Evolutionary conservation across 2,797 vertebrate genomes (phyloP).

Genomic region (Eospalax fontanierii): DNA sequence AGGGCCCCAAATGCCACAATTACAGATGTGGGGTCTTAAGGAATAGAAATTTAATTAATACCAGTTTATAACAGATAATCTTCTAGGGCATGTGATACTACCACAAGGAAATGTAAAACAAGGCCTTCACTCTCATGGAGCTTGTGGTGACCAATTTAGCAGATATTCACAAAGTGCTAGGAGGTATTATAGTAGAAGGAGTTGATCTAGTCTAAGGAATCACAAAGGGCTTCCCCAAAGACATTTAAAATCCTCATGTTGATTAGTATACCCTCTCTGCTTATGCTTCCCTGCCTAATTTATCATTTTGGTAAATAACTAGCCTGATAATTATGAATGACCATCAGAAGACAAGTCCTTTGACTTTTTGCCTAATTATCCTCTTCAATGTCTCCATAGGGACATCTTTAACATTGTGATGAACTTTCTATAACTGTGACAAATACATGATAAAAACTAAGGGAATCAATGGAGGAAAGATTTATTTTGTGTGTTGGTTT

Average conservation of each 20-base stretch:
- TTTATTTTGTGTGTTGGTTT: neutral
- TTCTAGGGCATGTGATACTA: neutral
- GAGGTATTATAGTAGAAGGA: neutral
- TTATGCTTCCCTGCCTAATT: neutral
- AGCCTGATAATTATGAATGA: constrained; percentile 10
- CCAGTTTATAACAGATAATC: neutral
- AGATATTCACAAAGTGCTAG: neutral
- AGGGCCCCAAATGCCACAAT: no score
- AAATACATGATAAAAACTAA: neutral
- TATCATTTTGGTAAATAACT: neutral
- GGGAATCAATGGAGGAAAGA: neutral
- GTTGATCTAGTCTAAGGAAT: neutral
- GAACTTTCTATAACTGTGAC: neutral
- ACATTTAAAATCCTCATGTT: neutral
- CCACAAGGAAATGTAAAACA: neutral
- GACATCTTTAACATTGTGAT: neutral
- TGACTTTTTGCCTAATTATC: neutral
- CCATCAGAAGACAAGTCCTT: neutral
- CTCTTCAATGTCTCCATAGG: neutral
- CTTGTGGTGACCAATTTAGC: constrained; percentile 1
- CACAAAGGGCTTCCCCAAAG: neutral
- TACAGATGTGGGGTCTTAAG: neutral
- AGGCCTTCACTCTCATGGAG: neutral
- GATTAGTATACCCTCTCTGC: neutral
- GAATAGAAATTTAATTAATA: neutral